Conservation (phyloP, 2,797 vertebrate genomes). For the Thunnus albacares region DNA sequence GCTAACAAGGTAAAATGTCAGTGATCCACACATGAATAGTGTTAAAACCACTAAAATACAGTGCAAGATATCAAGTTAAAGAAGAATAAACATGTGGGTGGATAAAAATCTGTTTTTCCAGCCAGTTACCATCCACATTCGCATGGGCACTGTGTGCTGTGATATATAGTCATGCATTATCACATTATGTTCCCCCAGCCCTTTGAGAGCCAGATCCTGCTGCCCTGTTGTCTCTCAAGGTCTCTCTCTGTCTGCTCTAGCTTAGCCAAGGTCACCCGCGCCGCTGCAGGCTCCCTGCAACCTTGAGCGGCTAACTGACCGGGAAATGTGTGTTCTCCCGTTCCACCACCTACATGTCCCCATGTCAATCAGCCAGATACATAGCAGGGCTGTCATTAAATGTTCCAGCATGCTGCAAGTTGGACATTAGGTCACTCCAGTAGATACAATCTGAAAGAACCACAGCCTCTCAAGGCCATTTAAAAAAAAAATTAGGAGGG, state of each 20-base stretch:
- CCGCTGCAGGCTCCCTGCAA: constrained; percentile 70
- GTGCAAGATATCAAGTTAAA: not conserved
- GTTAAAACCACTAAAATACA: not conserved
- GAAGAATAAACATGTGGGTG: constrained; percentile 23
- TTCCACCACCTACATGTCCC: constrained; percentile 68
- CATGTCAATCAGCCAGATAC: constrained; percentile 75
- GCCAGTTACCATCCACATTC: constrained; percentile 47
- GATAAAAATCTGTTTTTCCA: constrained; percentile 40
- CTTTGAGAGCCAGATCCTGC: constrained; percentile 74
- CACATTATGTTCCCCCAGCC: constrained; percentile 73
- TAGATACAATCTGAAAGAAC: constrained; percentile 58
- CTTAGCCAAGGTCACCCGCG: constrained; percentile 77
- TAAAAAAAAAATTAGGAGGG: constrained; percentile 30
- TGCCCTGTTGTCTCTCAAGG: constrained; percentile 79
- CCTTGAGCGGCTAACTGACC: constrained; percentile 84
- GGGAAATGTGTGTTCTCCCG: constrained; percentile 82
- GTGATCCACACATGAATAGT: not conserved
- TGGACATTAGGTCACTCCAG: constrained; percentile 58
- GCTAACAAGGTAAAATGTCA: not conserved
- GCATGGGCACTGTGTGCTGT: constrained; percentile 39
- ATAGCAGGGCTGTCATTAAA: constrained; percentile 61
- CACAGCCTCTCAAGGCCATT: constrained; percentile 57
- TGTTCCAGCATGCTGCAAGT: constrained; percentile 49
- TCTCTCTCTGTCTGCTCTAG: constrained; percentile 74
- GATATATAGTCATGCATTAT: constrained; percentile 77